A percentile compares a stretch with the other conserved stretches of the same genome.
Evolutionary conservation across 2,113 vertebrate species (phyloP).

Genomic region (Alectura lathami): DNA sequence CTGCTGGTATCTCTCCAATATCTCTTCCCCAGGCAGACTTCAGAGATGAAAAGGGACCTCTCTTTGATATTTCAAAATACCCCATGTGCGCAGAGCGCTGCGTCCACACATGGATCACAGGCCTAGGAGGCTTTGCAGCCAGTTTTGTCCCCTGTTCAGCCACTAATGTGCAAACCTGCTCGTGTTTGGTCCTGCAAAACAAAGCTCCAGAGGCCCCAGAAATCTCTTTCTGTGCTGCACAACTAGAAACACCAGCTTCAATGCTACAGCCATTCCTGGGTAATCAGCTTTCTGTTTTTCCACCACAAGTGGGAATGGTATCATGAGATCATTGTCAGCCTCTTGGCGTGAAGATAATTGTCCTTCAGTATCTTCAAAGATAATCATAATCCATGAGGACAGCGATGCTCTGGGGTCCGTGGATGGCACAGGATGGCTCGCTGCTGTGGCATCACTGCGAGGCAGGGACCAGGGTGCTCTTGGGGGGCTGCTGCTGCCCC

Average conservation of each 20-base stretch:
- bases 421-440: not conserved
- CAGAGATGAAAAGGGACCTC: not conserved
- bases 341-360: constrained; percentile 21
- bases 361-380: constrained; percentile 11
- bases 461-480: not conserved
- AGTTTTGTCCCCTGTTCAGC: not conserved
- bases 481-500: not conserved
- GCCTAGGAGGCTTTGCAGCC: not conserved
- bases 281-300: not conserved
- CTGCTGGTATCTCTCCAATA: not conserved
- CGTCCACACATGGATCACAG: not conserved
- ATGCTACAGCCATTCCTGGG: not conserved
- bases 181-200: not conserved
- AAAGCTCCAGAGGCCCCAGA: not conserved
- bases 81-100: not conserved
- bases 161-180: not conserved
- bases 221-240: not conserved
- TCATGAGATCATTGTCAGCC: not conserved
- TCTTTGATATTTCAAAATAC: not conserved
- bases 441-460: too few species aligned
- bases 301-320: not conserved
- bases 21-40: not conserved
- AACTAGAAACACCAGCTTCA: not conserved
- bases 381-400: not conserved
- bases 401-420: not conserved